Base-by-base conservation (phyloP, 1,140 invertebrate genomes). In the Drosophila micromelanica region DNA sequence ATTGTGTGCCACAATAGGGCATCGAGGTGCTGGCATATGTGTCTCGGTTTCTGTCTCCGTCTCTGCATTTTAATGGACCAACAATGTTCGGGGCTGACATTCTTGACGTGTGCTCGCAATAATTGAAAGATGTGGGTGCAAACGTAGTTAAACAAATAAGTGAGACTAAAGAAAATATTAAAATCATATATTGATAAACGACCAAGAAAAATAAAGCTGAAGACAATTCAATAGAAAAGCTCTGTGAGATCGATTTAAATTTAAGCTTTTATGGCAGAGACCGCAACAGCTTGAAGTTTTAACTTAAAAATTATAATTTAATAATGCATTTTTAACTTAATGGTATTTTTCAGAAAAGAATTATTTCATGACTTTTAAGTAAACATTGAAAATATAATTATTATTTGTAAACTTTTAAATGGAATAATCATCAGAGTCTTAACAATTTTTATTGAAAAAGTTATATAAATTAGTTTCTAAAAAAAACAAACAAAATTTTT, bases 1-100 rank as follows among this genome's bases (percentile, higher is more conserved):
- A 61, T 48, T 61, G 57, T 46, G 32, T 52, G 27, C n/a, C 35
- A 51, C 12, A 57, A 57, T 30, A 30, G n/a, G 11, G 40, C n/a
- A 17, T 46, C 11, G 32, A 63, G 61, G 27, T 40, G 45, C 38
- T 51, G 45, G 30, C 43, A 60, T 30, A 40, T 43, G 43, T 38
- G 57, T 60, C 27, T 37, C 20, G n/a, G 43, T 13, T 30, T 27
- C 20, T 30, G 7, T 27, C 9, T 20, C 3, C 20, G 11, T 12
- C 49, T 56, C 7, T 49, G 13, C 8, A 57, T 57, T 57, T 57
- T 57, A 57, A 57, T 62, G 61, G 49, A 8, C 9, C 35, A 64
- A 64, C 60, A 62, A 62, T 51, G 17, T 62, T n/a, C 13, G 15
- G 11, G 15, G 12, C 43, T 60, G 15, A 8, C 20, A 30, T 17